Evolutionary conservation across 2,797 vertebrate species (phyloP).

Genomic region (Acanthurus lineatus): DNA sequence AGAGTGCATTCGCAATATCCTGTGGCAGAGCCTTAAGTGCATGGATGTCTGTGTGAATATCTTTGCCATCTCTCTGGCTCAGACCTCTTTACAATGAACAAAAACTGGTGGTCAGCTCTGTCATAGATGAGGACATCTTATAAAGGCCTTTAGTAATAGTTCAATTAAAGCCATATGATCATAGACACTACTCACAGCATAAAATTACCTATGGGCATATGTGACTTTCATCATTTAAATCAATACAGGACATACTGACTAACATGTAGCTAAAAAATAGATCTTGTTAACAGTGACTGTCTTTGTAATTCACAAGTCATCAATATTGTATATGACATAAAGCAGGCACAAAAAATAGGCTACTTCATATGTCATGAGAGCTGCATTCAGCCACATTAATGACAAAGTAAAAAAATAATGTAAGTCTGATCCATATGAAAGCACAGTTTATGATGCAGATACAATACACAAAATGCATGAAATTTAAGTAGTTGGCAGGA

Average conservation of each 20-base stretch:
- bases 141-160: slow-evolving; percentile 8
- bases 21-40: slow-evolving; percentile 57
- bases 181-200: neutral
- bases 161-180: neutral
- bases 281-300: neutral
- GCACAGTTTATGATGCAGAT: slow-evolving; percentile 24
- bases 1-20: slow-evolving; percentile 64
- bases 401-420: slow-evolving; percentile 19
- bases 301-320: neutral
- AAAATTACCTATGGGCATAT: neutral
- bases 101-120: slow-evolving; percentile 26
- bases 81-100: slow-evolving; percentile 13
- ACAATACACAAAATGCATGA: slow-evolving; percentile 30
- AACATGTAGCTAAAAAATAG: neutral
- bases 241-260: neutral
- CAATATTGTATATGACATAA: neutral
- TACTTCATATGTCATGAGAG: neutral
- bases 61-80: slow-evolving; percentile 45
- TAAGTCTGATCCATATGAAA: slow-evolving; percentile 21
- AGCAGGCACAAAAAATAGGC: neutral
- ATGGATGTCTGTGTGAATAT: slow-evolving; percentile 59
- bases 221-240: slow-evolving; percentile 14
- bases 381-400: slow-evolving; percentile 10
- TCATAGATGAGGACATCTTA: neutral
- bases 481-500: slow-evolving; percentile 34